These are phyloP conservation scores for Ceriagrion tenellum DNA, from an alignment of 2,888 invertebrate species.

Conservation along the genomic window DNA sequence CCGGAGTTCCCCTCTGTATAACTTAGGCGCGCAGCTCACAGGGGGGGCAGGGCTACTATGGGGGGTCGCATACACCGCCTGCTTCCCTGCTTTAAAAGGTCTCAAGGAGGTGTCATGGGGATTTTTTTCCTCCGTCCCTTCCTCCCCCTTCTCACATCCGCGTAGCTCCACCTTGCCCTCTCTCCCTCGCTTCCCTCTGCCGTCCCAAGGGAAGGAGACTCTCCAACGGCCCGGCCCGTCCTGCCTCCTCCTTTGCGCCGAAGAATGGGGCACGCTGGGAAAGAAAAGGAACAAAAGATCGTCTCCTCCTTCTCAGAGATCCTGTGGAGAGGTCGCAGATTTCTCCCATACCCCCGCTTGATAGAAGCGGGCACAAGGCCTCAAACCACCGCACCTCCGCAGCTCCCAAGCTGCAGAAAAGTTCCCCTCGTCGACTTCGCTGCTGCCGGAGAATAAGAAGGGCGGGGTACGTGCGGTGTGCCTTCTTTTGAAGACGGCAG, in stretches of 20 bases:
- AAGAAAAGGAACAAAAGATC: conserved; percentile 15
- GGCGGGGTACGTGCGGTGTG: background rate
- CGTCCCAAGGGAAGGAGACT: background rate
- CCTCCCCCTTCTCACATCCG: background rate
- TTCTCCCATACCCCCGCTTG: background rate
- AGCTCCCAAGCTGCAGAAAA: background rate
- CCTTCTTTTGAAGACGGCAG: background rate
- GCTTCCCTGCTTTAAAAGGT: background rate
- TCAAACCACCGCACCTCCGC: background rate
- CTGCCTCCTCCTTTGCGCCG: background rate
- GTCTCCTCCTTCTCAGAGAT: conserved; percentile 9
- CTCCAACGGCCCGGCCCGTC: background rate
- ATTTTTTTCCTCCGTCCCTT: background rate
- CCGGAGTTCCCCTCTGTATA: background rate
- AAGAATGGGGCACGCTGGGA: background rate
- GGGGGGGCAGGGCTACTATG: background rate
- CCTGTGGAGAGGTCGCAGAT: background rate
- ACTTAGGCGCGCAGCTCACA: background rate
- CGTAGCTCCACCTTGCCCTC: background rate
- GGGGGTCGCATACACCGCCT: background rate
- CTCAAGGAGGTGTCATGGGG: conserved; percentile 28
- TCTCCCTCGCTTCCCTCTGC: background rate
- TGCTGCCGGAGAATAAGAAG: background rate
- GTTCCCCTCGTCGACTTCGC: background rate
- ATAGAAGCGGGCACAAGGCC: background rate